A percentile compares a stretch with the other conserved stretches of the same genome.
These are phyloP conservation scores for Trichonephila clavipes DNA, from an alignment of 1,140 invertebrate genomes.

Conservation along the genomic window DNA sequence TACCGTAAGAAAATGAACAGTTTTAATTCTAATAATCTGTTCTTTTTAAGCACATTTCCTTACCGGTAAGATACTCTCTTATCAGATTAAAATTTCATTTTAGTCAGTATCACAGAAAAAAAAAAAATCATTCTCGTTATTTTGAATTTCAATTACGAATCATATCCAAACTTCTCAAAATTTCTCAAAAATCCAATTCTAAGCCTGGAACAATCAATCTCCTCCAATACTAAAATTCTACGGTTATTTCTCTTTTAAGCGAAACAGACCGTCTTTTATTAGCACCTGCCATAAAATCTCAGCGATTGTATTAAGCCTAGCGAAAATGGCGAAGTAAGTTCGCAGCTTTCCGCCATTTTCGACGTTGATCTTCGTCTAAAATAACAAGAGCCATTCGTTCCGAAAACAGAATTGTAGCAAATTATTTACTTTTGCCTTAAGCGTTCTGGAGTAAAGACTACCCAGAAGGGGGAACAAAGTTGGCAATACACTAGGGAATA, in stretches of 20 bases:
- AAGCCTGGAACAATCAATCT: no score
- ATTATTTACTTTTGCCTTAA: not conserved
- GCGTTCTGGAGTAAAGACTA: not conserved
- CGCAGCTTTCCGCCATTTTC: not conserved
- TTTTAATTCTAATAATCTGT: no score
- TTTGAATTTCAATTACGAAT: not conserved
- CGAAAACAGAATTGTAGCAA: slow-evolving; percentile 3
- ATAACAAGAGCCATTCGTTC: not conserved
- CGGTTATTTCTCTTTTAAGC: not conserved
- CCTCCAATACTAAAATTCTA: no score
- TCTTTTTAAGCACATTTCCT: no score
- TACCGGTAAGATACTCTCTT: no score
- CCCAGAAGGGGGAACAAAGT: not conserved
- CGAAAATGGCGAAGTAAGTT: not conserved
- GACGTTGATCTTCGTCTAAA: not conserved
- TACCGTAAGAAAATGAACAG: no score
- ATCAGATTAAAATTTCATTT: no score
- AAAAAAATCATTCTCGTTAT: not conserved
- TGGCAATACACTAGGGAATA: not conserved
- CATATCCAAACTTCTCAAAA: not conserved
- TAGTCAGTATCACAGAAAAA: not conserved
- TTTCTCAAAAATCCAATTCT: not conserved
- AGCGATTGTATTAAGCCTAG: not conserved
- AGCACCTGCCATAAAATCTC: not conserved
- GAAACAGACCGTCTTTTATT: not conserved